These are phyloP conservation scores for Hetaerina americana DNA, from an alignment of 1,140 invertebrate species.

Conservation along the genomic window DNA sequence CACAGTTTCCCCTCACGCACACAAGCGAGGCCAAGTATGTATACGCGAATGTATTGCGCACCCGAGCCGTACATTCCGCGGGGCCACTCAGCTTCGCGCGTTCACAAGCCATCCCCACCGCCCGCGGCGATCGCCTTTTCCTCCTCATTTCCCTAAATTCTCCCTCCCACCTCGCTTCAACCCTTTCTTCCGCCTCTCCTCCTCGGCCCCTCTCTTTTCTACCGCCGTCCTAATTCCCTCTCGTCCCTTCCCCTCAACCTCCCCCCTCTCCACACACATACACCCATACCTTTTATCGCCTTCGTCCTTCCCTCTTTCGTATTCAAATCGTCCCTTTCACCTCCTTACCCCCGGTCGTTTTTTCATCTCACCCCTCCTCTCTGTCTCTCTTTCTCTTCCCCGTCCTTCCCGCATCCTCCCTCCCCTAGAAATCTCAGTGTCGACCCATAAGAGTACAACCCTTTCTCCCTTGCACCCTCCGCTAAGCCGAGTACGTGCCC, in stretches of 20 bases:
- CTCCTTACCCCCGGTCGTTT: background rate
- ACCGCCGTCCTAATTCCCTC: background rate
- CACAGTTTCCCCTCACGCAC: too few species aligned
- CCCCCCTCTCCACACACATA: background rate
- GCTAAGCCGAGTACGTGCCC: too few species aligned
- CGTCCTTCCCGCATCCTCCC: too few species aligned
- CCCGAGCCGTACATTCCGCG: too few species aligned
- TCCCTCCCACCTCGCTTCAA: background rate
- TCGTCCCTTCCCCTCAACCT: background rate
- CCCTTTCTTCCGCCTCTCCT: background rate
- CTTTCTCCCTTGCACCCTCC: too few species aligned
- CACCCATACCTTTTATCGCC: too few species aligned
- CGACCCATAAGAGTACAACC: too few species aligned
- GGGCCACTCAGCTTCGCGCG: background rate
- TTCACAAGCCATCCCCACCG: background rate
- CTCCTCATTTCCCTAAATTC: background rate
- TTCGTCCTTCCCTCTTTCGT: background rate
- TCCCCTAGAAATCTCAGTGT: too few species aligned
- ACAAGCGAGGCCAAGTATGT: too few species aligned
- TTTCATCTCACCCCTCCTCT: too few species aligned
- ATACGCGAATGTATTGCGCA: too few species aligned
- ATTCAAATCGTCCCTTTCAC: background rate
- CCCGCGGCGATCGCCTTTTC: background rate
- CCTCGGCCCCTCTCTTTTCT: background rate
- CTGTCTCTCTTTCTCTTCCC: too few species aligned